Base-by-base conservation (phyloP, 2,797 vertebrate species). In the Botia almorhae region DNA sequence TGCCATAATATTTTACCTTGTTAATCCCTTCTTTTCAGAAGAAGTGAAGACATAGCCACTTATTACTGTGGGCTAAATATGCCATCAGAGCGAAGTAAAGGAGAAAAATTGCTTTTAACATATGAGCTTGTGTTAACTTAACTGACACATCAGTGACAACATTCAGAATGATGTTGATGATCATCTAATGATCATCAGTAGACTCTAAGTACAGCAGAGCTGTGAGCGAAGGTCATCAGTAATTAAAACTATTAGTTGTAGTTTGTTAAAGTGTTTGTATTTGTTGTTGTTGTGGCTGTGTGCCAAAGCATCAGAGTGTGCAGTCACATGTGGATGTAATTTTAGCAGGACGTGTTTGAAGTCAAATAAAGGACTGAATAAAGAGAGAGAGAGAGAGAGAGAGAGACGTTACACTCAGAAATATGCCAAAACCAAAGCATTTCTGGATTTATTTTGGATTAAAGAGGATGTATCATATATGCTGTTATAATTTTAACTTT, bases 281-380 rank as follows among this genome's bases (percentile, higher is more conserved):
- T 46, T 46, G 43, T 46, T 46, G 43, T 10, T 46, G 43, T 46
- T 46, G 43, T 46, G 43, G 8, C 43, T 46, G 2, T 10, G 43
- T 46, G 43, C 43, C 43, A 11, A 46, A 10, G 43, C 43, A 46
- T 10, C 43, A 46, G 43, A 46, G 43, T 8, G 8, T 46, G 43
- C 43, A 46, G 43, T 46, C 10, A 11, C 43, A 46, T 46, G 43
- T 46, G 43, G 43, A 46, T 46, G 10, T 46, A 46, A 46, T 46
- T 46, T 46, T 86, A 92, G 87, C 88, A 80, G 87, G 88, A 90
- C 85, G 76, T 83, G 86, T 88, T 85, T 85, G 83, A 88, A 87
- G 81, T 92, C 93, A 93, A 93, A 91, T 89, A 92, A 93, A 93
- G 90, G 89, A 92, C 87, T 91, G 84, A 90, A 87, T 91, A 81